phyloP scores from a whole-genome alignment of 1,140 invertebrate genomes.

The Acromyrmex heyeri region DNA sequence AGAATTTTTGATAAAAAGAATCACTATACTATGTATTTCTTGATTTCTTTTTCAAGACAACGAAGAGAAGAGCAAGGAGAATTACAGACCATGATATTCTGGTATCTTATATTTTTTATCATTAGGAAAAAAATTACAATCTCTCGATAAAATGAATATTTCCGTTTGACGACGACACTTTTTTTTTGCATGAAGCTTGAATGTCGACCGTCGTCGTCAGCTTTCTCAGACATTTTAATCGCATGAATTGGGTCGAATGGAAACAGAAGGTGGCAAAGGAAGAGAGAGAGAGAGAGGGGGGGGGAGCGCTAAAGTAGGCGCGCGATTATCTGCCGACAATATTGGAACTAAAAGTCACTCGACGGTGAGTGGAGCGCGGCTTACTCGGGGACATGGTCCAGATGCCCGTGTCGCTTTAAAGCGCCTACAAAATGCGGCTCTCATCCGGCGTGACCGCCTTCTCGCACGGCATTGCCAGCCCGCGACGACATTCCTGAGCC shows the following conservation, averaged over 20 bases:
- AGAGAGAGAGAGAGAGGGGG: not conserved
- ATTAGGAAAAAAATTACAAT: constrained; percentile 11
- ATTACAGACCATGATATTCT: not conserved
- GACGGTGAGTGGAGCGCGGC: constrained; percentile 5
- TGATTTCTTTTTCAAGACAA: not conserved
- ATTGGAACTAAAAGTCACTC: constrained; percentile 37
- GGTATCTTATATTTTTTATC: not conserved
- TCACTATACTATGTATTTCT: not conserved
- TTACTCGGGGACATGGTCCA: constrained; percentile 17
- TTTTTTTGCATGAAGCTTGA: not conserved
- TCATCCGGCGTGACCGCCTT: constrained; percentile 42
- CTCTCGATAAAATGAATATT: not conserved
- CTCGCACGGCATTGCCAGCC: constrained; percentile 14
- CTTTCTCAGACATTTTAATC: constrained; percentile 23
- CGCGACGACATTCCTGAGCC: constrained; percentile 64
- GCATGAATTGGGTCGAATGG: constrained; percentile 23
- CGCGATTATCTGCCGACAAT: constrained; percentile 24
- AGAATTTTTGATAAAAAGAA: not conserved
- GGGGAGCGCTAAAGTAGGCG: not conserved
- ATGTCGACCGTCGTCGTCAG: not conserved
- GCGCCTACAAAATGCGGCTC: constrained; percentile 60
- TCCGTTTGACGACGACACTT: not conserved
- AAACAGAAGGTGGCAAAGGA: constrained; percentile 24
- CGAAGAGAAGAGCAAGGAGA: not conserved
- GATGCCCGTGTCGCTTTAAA: constrained; percentile 25